Evolutionary conservation across 2,113 vertebrate species (phyloP).

Genomic region (Psophia crepitans): DNA sequence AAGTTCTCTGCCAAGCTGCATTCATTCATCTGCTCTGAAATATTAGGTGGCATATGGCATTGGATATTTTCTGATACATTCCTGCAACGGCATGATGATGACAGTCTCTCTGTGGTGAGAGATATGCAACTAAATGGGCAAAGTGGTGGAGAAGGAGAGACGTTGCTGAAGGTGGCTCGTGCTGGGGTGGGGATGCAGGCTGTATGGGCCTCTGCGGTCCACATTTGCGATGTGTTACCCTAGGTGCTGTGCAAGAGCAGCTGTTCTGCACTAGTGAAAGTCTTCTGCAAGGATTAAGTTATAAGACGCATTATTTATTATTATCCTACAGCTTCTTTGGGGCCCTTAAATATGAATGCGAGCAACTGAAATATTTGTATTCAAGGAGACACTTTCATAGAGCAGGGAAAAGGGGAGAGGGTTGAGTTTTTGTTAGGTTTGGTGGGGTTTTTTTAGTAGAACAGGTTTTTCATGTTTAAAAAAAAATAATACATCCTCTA

Average conservation of each 20-base stretch:
- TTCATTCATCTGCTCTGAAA: constrained; percentile 17
- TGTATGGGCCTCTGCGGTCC: neutral
- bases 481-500: neutral
- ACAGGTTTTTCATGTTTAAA: neutral
- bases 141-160: neutral
- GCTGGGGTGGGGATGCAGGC: neutral
- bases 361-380: neutral
- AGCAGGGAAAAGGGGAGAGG: fast-evolving
- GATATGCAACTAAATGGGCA: neutral
- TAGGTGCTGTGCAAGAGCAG: neutral
- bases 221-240: neutral
- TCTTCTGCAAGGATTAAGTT: neutral
- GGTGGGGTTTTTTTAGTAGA: neutral
- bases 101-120: neutral
- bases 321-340: neutral
- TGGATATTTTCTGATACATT: neutral
- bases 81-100: neutral
- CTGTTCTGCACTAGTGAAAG: neutral
- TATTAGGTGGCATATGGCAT: neutral
- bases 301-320: neutral
- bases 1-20: constrained; percentile 26
- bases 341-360: neutral
- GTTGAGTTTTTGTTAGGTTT: neutral
- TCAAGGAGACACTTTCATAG: neutral
- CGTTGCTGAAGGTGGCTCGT: neutral